phyloP scores from a whole-genome alignment of 2,797 vertebrate genomes.

The Podarcis siculus region DNA sequence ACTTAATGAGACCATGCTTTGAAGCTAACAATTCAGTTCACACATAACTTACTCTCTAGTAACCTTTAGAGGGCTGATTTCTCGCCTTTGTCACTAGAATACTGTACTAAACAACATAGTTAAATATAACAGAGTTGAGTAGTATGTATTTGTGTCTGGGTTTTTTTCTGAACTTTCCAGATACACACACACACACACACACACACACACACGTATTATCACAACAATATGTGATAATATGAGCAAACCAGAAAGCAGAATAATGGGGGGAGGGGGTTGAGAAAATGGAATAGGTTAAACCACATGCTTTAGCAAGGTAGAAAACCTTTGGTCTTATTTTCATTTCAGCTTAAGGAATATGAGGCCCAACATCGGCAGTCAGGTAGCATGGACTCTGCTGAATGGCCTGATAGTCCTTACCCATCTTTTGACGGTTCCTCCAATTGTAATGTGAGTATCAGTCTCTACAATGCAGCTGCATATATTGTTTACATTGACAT shows the following conservation, averaged over 20 bases:
- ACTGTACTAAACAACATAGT: neutral
- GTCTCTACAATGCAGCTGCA: conserved; percentile 23
- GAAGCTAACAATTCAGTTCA: neutral
- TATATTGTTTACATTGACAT: neutral
- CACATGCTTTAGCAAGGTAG: conserved; percentile 27
- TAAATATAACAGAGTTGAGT: neutral
- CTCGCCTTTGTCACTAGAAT: neutral
- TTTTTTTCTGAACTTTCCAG: neutral
- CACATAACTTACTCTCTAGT: neutral
- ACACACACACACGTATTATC: too few species aligned
- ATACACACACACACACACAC: too few species aligned
- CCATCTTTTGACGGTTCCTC: conserved; percentile 90
- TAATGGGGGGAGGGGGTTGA: too few species aligned
- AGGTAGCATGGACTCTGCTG: conserved; percentile 77
- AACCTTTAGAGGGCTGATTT: neutral
- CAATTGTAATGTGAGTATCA: conserved; percentile 93
- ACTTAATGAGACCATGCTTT: neutral
- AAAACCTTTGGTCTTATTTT: conserved; percentile 56
- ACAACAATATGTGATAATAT: neutral
- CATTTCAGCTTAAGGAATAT: conserved; percentile 97
- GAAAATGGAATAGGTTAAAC: neutral
- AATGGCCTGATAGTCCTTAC: conserved; percentile 91
- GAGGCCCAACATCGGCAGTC: conserved; percentile 94
- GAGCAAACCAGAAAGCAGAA: neutral
- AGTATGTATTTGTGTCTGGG: neutral